A percentile compares a stretch with the other conserved stretches of the same genome.
Conservation (phyloP, 2,888 invertebrate species). For the Spodoptera littoralis region DNA sequence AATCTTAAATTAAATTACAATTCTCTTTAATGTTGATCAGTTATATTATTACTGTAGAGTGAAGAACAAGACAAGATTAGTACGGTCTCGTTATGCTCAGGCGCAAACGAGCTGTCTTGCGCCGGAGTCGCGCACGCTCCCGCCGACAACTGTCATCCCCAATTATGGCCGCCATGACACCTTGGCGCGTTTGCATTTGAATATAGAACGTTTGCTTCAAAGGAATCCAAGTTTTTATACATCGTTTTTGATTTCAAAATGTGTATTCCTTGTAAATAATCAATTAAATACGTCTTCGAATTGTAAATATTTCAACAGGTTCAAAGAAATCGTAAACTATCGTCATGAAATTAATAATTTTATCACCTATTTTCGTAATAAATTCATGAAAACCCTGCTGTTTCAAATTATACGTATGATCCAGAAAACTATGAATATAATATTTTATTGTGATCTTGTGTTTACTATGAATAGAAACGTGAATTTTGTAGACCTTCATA, state of each 20-base stretch:
- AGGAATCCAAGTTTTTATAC: constrained; percentile 65
- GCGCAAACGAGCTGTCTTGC: constrained; percentile 77
- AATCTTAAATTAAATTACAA: constrained; percentile 70
- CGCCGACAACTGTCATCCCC: constrained; percentile 83
- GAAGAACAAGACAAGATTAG: constrained; percentile 75
- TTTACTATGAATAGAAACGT: background rate
- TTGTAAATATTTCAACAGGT: constrained; percentile 54
- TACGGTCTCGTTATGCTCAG: constrained; percentile 79
- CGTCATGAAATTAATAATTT: constrained; percentile 43
- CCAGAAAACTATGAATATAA: constrained; percentile 18
- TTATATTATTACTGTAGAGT: constrained; percentile 75
- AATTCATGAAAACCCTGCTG: constrained; percentile 24
- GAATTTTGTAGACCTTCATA: no score
- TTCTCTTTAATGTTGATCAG: constrained; percentile 72
- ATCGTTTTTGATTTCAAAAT: constrained; percentile 53
- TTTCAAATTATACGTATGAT: constrained; percentile 26
- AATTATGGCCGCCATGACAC: constrained; percentile 85
- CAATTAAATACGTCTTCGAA: constrained; percentile 54
- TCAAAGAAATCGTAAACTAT: constrained; percentile 48
- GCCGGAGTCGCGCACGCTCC: constrained; percentile 65
- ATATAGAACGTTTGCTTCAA: constrained; percentile 77
- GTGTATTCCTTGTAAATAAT: constrained; percentile 59
- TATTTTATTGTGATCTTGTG: background rate
- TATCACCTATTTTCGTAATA: constrained; percentile 43
- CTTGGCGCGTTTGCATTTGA: constrained; percentile 83